Base-by-base conservation (phyloP, 2,113 vertebrate genomes). In the Rhinichthys klamathensis region DNA sequence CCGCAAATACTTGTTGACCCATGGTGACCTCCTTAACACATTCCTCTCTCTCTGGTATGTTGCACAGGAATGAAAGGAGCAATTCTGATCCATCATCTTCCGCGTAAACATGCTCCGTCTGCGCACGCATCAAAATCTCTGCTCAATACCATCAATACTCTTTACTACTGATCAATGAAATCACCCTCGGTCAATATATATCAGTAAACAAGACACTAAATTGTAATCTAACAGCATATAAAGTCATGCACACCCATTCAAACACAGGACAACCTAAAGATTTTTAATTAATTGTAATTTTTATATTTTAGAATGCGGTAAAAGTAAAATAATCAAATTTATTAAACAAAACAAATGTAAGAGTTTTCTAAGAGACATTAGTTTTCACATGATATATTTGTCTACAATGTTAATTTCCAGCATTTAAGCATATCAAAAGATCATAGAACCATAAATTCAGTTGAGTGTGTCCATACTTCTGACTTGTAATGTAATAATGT, bases 1-100 rank as follows among this genome's bases (percentile, higher is more conserved):
- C 44, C 16, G 18, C 27, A 82, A 84, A 88, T 81, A 81, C 72
- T 82, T 74, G 41, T 74, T 85, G 86, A 74, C 25, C n/a, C 27
- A 75, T 49, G 41, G 61, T n/a, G 38, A 23, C 38, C 70, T 74
- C 61, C 73, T 85, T 27, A 15, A 60, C 18, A 51, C 27, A 63
- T 56, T 1, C 23, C 15, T 15, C 15, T 75, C 56, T 83, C 81
- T 84, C 77, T 80, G 54, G 56, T 46, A 65, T 80, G 13, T 2
- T 11, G 58, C 58, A 65, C 13, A 46, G 78, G 78, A 80, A 46
- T 65, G 76, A 23, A 38, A 13, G 0, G 21, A 78, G 75, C 16
- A 78, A 38, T 16, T 61, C 23, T 15, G 72, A 49, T 74, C 72
- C 49, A 79, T 41, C 32, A 25, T n/a, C 30, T 41, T 80, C 35